Base-by-base conservation (phyloP, 2,888 invertebrate species). In the Nysson spinosus region DNA sequence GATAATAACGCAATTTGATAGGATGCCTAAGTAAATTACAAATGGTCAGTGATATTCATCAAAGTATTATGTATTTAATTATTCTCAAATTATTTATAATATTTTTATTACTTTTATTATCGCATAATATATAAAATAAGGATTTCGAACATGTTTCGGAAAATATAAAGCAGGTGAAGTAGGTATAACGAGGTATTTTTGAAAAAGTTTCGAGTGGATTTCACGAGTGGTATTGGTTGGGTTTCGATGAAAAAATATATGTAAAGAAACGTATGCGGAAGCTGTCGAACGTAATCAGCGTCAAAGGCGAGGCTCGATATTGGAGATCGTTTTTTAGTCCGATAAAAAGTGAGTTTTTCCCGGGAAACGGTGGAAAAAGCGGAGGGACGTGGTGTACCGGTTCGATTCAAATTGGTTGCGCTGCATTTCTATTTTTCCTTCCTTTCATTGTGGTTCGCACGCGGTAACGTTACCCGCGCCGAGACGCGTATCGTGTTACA, bases 221-320 rank as follows among this genome's bases (percentile, higher is more conserved):
- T 35, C 3, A 24, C 35, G 28, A 57, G 43, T 35, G 30, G 35
- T 26, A 14, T n/a, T 16, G 39, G 28, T 20, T 9, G 32, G 9
- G 44, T 39, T 16, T 22, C 17, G 14, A 26, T 46, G 19, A 35
- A 17, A 28, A 26, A 52, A 22, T 30, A 54, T 55, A 60, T 50
- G 69, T 54, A 62, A 64, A 67, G 57, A 56, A 63, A 72, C 69
- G 62, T 75, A 73, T 72, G 75, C 81, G 83, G 79, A 83, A 83
- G 82, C 84, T 85, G 84, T 84, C 84, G 82, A 76, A 74, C 72
- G 79, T 74, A 77, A 81, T 85, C 80, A 82, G 51, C 73, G 73
- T 82, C 78, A 78, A 65, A 56, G 52, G 49, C 52, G 34, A 50
- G 64, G 62, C 65, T 69, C 70, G 67, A 66, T 72, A 74, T 72